Percentiles rank a stretch among this genome's conserved stretches.
These are phyloP conservation scores for Philopotamus ludificatus DNA, from an alignment of 1,140 invertebrate genomes.

Conservation along the genomic window DNA sequence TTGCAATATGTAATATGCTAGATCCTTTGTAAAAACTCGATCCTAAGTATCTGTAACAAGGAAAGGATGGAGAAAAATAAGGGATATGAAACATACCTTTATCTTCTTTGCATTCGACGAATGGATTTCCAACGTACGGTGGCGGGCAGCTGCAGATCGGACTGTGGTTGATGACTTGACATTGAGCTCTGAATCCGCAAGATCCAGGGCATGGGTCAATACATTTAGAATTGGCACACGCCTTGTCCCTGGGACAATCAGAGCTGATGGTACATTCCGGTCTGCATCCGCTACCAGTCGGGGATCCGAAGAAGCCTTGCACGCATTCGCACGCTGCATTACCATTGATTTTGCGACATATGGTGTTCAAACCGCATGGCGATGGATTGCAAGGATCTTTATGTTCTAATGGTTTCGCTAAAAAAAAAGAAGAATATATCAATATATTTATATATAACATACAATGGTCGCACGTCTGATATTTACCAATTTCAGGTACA, in stretches of 20 bases:
- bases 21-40: no score
- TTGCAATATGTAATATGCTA: no score
- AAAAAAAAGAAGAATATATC: no score
- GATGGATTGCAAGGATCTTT: conserved; percentile 67
- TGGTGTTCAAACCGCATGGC: conserved; percentile 72
- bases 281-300: conserved; percentile 58
- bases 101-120: conserved; percentile 61
- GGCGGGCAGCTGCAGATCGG: conserved; percentile 76
- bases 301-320: conserved; percentile 61
- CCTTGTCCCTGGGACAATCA: conserved; percentile 70
- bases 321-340: conserved; percentile 73
- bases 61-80: no score
- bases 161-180: conserved; percentile 75
- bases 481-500: conserved; percentile 29
- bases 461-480: no score
- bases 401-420: conserved; percentile 41
- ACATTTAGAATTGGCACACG: conserved; percentile 73
- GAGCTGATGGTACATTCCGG: conserved; percentile 75
- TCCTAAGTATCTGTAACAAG: no score
- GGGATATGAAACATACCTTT: conserved; percentile 10
- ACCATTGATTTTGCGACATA: conserved; percentile 61
- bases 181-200: conserved; percentile 67
- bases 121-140: conserved; percentile 73
- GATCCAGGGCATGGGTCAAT: conserved; percentile 71
- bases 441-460: no score